Conservation (phyloP, 2,113 vertebrate species). For the Abramis brama region DNA sequence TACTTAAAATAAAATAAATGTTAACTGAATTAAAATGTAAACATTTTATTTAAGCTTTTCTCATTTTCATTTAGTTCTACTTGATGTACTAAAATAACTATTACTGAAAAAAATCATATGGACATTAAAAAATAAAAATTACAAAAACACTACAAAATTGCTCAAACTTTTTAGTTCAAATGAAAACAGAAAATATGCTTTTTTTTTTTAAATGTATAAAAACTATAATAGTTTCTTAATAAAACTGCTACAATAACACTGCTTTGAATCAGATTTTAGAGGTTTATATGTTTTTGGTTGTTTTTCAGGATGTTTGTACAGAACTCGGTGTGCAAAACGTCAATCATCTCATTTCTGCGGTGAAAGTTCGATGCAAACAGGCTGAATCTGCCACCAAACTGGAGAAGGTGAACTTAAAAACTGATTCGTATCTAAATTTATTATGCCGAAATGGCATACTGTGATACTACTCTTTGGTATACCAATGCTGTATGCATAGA, state of each 20-base stretch:
- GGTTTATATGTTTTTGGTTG: neutral
- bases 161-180: too few species aligned
- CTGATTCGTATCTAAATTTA: too few species aligned
- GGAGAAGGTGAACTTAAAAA: constrained; percentile 48
- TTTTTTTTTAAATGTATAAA: too few species aligned
- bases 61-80: too few species aligned
- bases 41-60: too few species aligned
- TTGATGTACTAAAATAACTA: too few species aligned
- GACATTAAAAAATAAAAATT: too few species aligned
- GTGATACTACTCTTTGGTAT: neutral
- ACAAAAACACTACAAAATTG: too few species aligned
- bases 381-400: constrained; percentile 44
- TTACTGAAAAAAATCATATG: too few species aligned
- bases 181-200: neutral
- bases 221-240: neutral
- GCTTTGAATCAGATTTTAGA: neutral
- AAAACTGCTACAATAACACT: neutral
- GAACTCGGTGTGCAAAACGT: constrained; percentile 56
- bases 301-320: constrained; percentile 54
- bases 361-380: constrained; percentile 37
- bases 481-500: neutral
- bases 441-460: neutral
- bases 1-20: too few species aligned
- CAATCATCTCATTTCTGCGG: constrained; percentile 35
- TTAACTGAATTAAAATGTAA: too few species aligned